phyloP scores from a whole-genome alignment of 2,888 invertebrate species.

The Anticlea derivata region DNA sequence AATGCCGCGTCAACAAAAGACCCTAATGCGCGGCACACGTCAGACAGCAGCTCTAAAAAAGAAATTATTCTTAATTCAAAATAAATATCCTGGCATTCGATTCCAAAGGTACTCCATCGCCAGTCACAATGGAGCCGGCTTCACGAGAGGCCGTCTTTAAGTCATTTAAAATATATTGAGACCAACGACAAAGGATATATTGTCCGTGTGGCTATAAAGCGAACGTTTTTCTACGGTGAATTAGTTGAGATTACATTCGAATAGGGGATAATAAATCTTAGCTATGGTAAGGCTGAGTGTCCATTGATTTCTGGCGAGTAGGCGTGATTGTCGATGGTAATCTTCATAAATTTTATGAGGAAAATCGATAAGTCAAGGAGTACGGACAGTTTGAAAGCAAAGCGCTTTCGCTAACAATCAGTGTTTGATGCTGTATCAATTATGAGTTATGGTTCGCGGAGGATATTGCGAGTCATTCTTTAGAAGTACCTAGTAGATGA shows the following conservation, averaged over 20 bases:
- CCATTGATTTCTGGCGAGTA: constrained; percentile 68
- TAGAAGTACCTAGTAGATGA: constrained; percentile 11
- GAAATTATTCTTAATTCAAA: constrained; percentile 79
- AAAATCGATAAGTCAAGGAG: constrained; percentile 56
- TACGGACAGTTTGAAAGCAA: constrained; percentile 48
- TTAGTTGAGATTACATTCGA: constrained; percentile 78
- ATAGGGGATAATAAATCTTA: constrained; percentile 79
- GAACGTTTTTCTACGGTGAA: constrained; percentile 78
- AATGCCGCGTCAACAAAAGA: constrained; percentile 71
- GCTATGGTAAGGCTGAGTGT: constrained; percentile 51
- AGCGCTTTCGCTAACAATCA: constrained; percentile 60
- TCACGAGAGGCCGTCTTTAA: constrained; percentile 63
- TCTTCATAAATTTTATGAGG: constrained; percentile 76
- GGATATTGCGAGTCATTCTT: constrained; percentile 14
- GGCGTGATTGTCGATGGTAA: constrained; percentile 72
- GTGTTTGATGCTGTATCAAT: constrained; percentile 27
- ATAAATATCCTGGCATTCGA: constrained; percentile 34
- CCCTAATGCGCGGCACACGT: constrained; percentile 81
- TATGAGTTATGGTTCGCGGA: constrained; percentile 23
- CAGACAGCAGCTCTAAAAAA: constrained; percentile 74
- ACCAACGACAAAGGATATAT: constrained; percentile 68
- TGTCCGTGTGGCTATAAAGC: constrained; percentile 73
- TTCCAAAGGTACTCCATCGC: constrained; percentile 60
- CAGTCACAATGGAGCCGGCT: constrained; percentile 72
- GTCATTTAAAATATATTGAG: constrained; percentile 83